phyloP scores from a whole-genome alignment of 2,113 vertebrate species.

The Phodopus roborovskii region DNA sequence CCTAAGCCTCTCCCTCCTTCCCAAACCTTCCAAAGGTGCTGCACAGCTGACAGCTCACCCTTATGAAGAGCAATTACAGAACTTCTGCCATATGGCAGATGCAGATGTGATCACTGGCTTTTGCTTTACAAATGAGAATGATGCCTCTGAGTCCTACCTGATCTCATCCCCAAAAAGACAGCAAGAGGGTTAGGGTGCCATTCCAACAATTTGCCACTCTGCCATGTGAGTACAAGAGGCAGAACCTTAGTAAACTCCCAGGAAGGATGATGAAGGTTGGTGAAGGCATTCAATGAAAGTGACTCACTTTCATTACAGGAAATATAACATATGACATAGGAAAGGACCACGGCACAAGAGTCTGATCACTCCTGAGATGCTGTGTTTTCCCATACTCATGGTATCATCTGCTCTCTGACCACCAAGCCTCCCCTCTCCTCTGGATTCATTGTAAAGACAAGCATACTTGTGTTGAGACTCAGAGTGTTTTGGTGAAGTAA shows the following conservation, averaged over 20 bases:
- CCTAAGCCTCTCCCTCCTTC: neutral
- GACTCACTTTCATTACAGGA: neutral
- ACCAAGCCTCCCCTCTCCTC: neutral
- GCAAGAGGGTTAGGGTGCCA: fast-evolving
- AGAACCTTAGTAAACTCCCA: neutral
- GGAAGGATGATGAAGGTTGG: neutral
- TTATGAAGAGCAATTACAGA: neutral
- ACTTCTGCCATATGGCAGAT: slow-evolving; percentile 37
- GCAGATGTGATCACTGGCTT: slow-evolving; percentile 29
- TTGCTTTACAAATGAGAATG: slow-evolving; percentile 7
- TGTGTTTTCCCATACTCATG: no score
- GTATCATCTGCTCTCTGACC: fast-evolving
- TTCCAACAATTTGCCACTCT: neutral
- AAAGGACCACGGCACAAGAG: fast-evolving
- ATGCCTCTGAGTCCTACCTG: neutral
- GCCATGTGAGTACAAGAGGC: fast-evolving
- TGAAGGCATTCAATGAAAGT: fast-evolving
- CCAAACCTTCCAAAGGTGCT: neutral
- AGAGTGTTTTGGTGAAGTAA: neutral
- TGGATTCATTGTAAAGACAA: neutral
- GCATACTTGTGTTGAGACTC: neutral
- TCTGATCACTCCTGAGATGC: fast-evolving
- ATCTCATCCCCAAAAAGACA: neutral
- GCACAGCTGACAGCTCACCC: neutral
- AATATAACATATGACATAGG: neutral